Evolutionary conservation across 1,140 invertebrate species (phyloP).

Genomic region (Schlechtendalia chinensis): DNA sequence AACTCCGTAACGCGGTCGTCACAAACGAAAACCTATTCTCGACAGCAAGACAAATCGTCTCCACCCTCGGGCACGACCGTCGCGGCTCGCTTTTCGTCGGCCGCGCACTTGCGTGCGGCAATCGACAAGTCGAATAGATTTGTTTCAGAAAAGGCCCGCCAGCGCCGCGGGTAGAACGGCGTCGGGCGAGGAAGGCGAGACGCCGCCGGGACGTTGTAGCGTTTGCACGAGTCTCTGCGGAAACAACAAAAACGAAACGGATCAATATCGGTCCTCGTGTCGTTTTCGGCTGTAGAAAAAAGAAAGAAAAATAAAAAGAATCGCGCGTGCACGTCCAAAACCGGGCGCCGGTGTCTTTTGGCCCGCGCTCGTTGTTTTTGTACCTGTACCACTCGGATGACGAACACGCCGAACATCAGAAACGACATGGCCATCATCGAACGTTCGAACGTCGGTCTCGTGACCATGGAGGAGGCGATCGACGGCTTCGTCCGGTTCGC

Average conservation of each 20-base stretch:
- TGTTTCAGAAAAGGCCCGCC: neutral
- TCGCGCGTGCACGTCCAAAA: too few species aligned
- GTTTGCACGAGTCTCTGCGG: neutral
- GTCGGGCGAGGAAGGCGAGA: neutral
- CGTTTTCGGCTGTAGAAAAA: too few species aligned
- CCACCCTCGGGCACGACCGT: neutral
- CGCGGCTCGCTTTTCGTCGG: neutral
- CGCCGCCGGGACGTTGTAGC: neutral
- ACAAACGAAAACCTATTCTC: too few species aligned
- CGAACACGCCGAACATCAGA: slow-evolving; percentile 34
- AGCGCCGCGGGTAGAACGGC: neutral
- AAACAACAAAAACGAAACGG: neutral
- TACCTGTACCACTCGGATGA: slow-evolving; percentile 39
- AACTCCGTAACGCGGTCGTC: too few species aligned
- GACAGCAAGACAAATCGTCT: neutral
- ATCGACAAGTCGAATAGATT: too few species aligned
- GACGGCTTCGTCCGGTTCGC: neutral
- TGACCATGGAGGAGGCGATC: neutral
- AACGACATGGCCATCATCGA: slow-evolving; percentile 44
- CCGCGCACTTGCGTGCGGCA: neutral
- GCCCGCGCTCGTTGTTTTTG: too few species aligned
- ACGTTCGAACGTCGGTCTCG: slow-evolving; percentile 31
- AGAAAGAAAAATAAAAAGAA: neutral
- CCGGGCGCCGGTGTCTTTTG: neutral
- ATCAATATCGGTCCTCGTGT: too few species aligned